These are phyloP conservation scores for Balearica regulorum DNA, from an alignment of 2,797 vertebrate genomes.

Conservation along the genomic window DNA sequence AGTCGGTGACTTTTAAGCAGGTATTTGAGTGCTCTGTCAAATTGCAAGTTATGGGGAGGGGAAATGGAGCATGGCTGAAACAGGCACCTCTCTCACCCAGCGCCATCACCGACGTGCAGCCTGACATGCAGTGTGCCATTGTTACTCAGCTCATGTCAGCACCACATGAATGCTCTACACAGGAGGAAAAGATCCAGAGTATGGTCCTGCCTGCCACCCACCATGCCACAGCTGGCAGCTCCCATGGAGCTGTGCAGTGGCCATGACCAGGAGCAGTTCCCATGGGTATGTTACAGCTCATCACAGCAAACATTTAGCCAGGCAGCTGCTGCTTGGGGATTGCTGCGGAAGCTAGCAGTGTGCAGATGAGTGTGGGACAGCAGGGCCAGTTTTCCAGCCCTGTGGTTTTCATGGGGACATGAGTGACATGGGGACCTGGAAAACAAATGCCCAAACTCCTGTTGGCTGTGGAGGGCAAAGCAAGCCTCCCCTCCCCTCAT, in stretches of 20 bases:
- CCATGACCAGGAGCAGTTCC: neutral
- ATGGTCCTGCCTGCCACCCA: neutral
- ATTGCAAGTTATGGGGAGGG: neutral
- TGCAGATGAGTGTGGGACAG: neutral
- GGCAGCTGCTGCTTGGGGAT: neutral
- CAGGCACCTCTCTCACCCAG: rapidly evolving
- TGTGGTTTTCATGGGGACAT: rapidly evolving
- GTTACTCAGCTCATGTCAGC: rapidly evolving
- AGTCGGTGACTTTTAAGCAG: neutral
- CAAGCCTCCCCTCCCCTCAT: neutral
- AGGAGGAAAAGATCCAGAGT: neutral
- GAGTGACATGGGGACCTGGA: neutral
- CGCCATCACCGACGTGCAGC: rapidly evolving
- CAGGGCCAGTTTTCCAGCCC: neutral
- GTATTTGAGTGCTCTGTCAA: neutral
- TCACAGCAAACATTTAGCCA: neutral
- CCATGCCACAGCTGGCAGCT: neutral
- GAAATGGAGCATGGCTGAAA: neutral
- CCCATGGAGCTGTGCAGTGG: neutral
- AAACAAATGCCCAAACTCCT: neutral
- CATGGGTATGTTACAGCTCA: rapidly evolving
- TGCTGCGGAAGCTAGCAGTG: neutral
- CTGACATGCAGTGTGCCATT: rapidly evolving
- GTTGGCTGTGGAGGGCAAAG: neutral
- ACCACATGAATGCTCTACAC: rapidly evolving